Evolutionary conservation across 2,113 vertebrate species (phyloP), one percentile per base, ranked within the genome.

Genomic region (Piprites chloris): DNA sequence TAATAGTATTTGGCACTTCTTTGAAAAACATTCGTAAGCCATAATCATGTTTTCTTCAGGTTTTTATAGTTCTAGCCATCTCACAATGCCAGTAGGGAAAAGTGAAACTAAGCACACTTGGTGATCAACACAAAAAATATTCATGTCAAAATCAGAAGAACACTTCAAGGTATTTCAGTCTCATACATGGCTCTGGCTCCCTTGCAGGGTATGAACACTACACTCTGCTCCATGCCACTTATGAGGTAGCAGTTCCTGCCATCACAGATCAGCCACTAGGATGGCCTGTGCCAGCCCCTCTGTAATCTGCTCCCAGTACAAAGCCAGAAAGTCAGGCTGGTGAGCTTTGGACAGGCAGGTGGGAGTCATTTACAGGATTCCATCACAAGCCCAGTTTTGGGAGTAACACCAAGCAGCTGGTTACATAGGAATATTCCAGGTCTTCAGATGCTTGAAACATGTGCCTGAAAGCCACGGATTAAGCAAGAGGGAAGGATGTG

Each of bases 281-380:
- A 66, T 53, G 59, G 28, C 14, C 55, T 73, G 13, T 80, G 67
- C 59, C 46, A 77, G 58, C 28, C 23, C 27, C 55, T 71, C 35
- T 2, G 0, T 28, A 74, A 24, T 37, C n/a, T 49, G 19, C 53
- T 80, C 27, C 26, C 13, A 8, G 16, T 23, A 28, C 50, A 44
- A 82, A 59, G 4, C 28, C 2, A 2, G 42, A 47, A 63, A 67
- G 20, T 9, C 50, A 42, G 16, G 26, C 50, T 77, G 65, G 15
- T 35, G 68, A 59, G 20, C 55, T 92, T 73, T 26, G 26, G 35
- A 15, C 23, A 30, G 42, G 21, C 66, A 19, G 22, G 15, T 74
- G n/a, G 35, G 18, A 58, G 28, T 78, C 47, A 17, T 9, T 2
- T 0, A 0, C 32, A 42, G 42, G 35, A 68, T 75, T 39, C 24